phyloP scores from a whole-genome alignment of 2,797 vertebrate species.

The Thunnus albacares region DNA sequence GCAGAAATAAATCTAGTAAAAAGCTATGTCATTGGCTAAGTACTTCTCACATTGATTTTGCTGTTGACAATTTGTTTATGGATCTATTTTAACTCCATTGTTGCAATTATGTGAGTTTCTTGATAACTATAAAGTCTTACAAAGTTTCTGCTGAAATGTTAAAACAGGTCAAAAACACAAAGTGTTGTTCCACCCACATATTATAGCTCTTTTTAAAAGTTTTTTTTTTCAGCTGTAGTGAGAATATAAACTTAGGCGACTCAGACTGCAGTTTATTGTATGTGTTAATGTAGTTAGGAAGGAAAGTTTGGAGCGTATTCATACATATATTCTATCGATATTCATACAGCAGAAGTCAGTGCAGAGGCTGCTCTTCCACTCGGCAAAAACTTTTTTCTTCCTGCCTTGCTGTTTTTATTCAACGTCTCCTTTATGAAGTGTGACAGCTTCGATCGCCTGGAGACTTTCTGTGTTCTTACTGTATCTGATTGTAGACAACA shows the following conservation, averaged over 20 bases:
- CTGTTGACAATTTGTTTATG: background rate
- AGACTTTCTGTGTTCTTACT: conserved; percentile 63
- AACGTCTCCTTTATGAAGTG: conserved; percentile 56
- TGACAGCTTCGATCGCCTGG: conserved; percentile 67
- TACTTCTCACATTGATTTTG: background rate
- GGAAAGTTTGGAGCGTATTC: conserved; percentile 55
- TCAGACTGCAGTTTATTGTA: conserved; percentile 14
- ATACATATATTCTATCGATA: conserved; percentile 34
- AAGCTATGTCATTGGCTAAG: background rate
- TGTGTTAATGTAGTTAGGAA: conserved; percentile 12
- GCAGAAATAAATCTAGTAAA: no score
- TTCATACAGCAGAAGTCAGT: conserved; percentile 45
- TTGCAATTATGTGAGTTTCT: conserved; percentile 21
- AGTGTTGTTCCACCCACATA: conserved; percentile 57
- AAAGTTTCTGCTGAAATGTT: conserved; percentile 41
- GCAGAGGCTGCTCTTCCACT: conserved; percentile 42
- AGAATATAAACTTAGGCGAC: conserved; percentile 28
- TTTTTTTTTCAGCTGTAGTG: conserved; percentile 1
- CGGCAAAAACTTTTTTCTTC: conserved; percentile 22
- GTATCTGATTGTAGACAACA: conserved; percentile 65
- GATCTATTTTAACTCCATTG: background rate
- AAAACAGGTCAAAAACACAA: conserved; percentile 54
- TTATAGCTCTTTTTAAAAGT: conserved; percentile 28
- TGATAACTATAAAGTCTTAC: background rate
- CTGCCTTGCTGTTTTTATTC: conserved; percentile 43